These are phyloP conservation scores for Gila robusta DNA, from an alignment of 2,797 vertebrate genomes.

Conservation along the genomic window DNA sequence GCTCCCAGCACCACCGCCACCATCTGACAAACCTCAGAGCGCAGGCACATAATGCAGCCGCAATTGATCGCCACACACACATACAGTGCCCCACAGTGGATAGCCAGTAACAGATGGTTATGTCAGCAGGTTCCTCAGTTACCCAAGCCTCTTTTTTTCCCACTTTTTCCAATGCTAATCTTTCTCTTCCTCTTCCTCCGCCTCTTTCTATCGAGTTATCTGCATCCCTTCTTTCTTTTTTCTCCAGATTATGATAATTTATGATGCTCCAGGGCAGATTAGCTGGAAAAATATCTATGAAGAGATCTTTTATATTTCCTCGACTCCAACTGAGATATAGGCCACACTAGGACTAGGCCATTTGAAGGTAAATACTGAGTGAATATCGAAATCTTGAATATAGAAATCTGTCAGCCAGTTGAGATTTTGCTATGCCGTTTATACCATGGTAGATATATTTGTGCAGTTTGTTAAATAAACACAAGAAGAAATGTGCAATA, in stretches of 20 bases:
- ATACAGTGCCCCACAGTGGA: slow-evolving; percentile 38
- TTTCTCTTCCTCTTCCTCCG: not conserved
- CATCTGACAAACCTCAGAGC: slow-evolving; percentile 51
- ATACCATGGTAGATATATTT: not conserved
- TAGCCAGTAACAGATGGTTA: slow-evolving; percentile 61
- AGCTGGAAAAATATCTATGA: slow-evolving; percentile 3
- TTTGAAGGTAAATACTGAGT: not conserved
- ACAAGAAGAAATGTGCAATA: not conserved
- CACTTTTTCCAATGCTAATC: slow-evolving; percentile 22
- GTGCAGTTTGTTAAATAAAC: not conserved
- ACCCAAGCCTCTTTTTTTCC: slow-evolving; percentile 30
- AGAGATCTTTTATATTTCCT: slow-evolving; percentile 15
- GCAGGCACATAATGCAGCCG: slow-evolving; percentile 28
- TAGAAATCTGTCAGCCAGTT: not conserved
- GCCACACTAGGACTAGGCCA: not conserved
- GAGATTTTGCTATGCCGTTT: not conserved
- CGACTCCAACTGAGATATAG: not conserved
- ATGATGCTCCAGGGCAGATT: slow-evolving; percentile 24
- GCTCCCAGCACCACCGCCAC: slow-evolving; percentile 48
- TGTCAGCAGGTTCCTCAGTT: slow-evolving; percentile 58
- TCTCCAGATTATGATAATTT: slow-evolving; percentile 35
- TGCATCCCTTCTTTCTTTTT: not conserved
- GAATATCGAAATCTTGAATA: not conserved
- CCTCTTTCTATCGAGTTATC: slow-evolving; percentile 19
- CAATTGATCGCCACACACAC: slow-evolving; percentile 45